Evolutionary conservation across 2,113 vertebrate genomes (phyloP).

Genomic region (Mionectes macconnelli): DNA sequence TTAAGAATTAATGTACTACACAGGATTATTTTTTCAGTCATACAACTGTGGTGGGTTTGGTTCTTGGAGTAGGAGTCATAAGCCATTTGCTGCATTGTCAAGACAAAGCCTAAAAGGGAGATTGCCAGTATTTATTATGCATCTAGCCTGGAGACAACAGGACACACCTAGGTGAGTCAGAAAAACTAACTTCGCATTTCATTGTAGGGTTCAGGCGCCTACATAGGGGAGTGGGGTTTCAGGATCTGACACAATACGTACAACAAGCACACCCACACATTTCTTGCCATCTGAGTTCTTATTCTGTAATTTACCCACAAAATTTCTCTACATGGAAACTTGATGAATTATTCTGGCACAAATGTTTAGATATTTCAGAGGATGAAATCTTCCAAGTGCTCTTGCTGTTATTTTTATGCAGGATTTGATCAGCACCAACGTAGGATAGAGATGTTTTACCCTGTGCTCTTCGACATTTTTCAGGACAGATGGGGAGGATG

Average conservation of each 20-base stretch:
- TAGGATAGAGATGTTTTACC: background rate
- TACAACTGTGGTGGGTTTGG: background rate
- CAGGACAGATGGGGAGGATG: slow-evolving; percentile 4
- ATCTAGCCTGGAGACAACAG: background rate
- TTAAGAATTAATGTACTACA: background rate
- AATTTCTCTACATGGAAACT: background rate
- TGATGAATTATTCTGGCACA: background rate
- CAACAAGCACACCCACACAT: background rate
- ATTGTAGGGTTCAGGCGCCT: background rate
- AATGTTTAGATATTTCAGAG: background rate
- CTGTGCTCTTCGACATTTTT: background rate
- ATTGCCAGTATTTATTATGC: background rate
- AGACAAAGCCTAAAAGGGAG: background rate
- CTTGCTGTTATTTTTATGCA: background rate
- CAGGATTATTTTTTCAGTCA: background rate
- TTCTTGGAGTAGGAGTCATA: background rate
- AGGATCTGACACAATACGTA: background rate
- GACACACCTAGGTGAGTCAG: background rate
- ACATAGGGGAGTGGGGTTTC: background rate
- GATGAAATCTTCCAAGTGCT: background rate
- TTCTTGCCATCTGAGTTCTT: background rate
- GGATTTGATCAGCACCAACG: background rate
- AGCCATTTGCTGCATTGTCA: background rate
- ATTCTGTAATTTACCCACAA: slow-evolving; percentile 2
- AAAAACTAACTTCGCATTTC: background rate